These are phyloP conservation scores for Lamellibrachia columna DNA, from an alignment of 2,888 invertebrate genomes.

Conservation along the genomic window DNA sequence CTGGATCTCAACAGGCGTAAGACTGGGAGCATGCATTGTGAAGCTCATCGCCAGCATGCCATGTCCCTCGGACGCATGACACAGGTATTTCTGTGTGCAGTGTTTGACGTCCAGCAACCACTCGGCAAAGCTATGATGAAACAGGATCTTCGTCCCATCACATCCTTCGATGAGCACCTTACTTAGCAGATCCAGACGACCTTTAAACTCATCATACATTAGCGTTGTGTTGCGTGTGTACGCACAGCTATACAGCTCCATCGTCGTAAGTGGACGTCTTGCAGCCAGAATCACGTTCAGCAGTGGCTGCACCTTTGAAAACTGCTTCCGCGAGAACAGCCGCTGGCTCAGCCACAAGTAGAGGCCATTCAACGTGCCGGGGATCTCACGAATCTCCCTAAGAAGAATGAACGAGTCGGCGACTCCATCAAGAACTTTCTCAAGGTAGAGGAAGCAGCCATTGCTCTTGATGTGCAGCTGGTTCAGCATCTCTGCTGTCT, in stretches of 20 bases:
- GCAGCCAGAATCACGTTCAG: constrained; percentile 89
- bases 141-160: constrained; percentile 74
- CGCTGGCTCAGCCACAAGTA: constrained; percentile 95
- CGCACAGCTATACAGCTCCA: constrained; percentile 83
- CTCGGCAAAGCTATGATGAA: constrained; percentile 93
- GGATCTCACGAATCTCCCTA: constrained; percentile 88
- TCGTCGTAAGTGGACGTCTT: constrained; percentile 79
- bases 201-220: constrained; percentile 55
- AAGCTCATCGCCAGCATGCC: constrained; percentile 73
- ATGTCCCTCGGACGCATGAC: constrained; percentile 80
- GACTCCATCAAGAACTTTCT: constrained; percentile 79
- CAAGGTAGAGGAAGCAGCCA: constrained; percentile 71
- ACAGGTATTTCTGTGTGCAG: constrained; percentile 92
- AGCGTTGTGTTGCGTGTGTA: constrained; percentile 82
- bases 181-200: constrained; percentile 53
- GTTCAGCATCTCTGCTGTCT: constrained; percentile 93
- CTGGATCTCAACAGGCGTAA: constrained; percentile 65
- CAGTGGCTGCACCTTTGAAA: constrained; percentile 77
- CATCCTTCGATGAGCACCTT: constrained; percentile 77
- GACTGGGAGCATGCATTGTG: constrained; percentile 70
- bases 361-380: constrained; percentile 92
- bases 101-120: constrained; percentile 98
- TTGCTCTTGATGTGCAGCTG: constrained; percentile 95
- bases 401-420: constrained; percentile 92
- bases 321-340: constrained; percentile 85